Percentiles rank a stretch among this genome's conserved stretches.
These are phyloP conservation scores for Calypte anna DNA, from an alignment of 2,113 vertebrate genomes.

Conservation along the genomic window DNA sequence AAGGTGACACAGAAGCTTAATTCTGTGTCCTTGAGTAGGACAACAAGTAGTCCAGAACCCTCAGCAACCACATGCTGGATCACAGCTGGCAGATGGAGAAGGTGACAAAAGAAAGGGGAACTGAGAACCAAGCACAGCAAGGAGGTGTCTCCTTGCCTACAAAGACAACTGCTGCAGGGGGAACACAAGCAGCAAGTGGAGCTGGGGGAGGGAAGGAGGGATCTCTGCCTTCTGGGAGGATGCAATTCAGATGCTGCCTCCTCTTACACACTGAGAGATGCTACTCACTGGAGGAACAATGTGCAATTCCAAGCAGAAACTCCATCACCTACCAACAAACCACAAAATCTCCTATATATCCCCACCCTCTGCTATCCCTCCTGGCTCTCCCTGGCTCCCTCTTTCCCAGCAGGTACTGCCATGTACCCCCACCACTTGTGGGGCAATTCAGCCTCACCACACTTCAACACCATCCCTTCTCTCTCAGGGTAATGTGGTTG, in stretches of 20 bases:
- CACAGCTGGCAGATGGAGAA: neutral
- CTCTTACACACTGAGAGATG: neutral
- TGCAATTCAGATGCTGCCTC: neutral
- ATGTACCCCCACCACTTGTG: fast-evolving
- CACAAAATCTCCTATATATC: neutral
- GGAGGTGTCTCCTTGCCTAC: neutral
- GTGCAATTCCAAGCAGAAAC: neutral
- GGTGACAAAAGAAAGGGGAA: neutral
- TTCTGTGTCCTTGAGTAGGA: constrained; percentile 52
- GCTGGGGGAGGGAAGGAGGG: neutral
- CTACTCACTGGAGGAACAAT: neutral
- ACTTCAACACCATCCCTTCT: fast-evolving
- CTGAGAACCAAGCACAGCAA: neutral
- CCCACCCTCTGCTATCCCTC: neutral
- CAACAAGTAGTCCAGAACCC: neutral
- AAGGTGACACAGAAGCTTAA: constrained; percentile 65
- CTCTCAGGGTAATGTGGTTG: fast-evolving
- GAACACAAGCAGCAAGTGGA: neutral
- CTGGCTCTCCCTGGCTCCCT: neutral
- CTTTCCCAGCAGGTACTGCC: neutral
- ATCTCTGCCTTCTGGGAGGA: neutral
- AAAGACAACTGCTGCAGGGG: neutral
- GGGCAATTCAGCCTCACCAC: neutral
- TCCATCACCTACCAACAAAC: fast-evolving
- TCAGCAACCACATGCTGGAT: neutral